Percentiles rank a stretch among this genome's conserved stretches.
Evolutionary conservation across 2,888 invertebrate species (phyloP).

Genomic region (Zhengitettix transpicula): DNA sequence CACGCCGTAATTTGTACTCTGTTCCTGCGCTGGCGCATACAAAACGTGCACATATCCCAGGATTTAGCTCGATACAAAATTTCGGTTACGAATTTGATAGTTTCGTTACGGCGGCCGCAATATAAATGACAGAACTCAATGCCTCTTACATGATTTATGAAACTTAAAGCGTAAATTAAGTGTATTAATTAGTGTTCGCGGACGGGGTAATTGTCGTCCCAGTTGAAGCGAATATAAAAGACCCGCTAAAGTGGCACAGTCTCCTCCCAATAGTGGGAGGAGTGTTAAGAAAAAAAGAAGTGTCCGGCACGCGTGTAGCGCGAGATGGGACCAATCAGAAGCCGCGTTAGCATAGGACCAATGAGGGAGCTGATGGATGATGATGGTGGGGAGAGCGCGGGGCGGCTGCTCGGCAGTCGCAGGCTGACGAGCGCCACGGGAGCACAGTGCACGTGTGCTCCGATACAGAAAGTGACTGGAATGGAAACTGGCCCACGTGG

Average conservation of each 20-base stretch:
- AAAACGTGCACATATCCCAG: conserved; percentile 1
- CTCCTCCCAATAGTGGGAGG: too few relatives aligned
- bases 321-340: too few relatives aligned
- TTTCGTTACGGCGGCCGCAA: neutral
- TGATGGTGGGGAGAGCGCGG: neutral
- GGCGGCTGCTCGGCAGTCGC: neutral
- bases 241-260: too few relatives aligned
- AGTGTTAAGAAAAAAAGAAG: too few relatives aligned
- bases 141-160: neutral
- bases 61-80: neutral
- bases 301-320: too few relatives aligned
- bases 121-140: neutral
- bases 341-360: conserved; percentile 7
- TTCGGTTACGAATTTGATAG: neutral
- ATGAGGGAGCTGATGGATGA: conserved; percentile 5
- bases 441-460: neutral
- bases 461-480: neutral
- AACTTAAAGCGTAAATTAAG: too few relatives aligned
- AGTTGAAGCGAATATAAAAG: too few relatives aligned
- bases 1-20: conserved; percentile 10
- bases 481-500: neutral
- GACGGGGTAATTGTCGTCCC: too few relatives aligned
- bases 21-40: conserved; percentile 4
- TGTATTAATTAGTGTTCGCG: too few relatives aligned
- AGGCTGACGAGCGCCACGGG: neutral